These are phyloP conservation scores for Cariama cristata DNA, from an alignment of 2,113 vertebrate species.

Conservation along the genomic window DNA sequence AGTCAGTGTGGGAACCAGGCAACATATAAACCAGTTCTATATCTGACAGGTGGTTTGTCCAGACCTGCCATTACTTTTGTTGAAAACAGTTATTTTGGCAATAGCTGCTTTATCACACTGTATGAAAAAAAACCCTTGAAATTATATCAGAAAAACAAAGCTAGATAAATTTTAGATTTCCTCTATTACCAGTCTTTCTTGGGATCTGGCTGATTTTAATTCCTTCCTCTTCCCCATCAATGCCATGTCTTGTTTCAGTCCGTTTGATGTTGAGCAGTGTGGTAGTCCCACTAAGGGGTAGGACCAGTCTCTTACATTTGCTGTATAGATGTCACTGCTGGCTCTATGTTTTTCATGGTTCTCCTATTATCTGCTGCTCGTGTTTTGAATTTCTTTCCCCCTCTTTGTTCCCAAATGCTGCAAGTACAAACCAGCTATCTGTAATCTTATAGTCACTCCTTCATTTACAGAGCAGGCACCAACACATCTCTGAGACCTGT, in stretches of 20 bases:
- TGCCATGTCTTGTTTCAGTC: neutral
- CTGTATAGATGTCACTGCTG: neutral
- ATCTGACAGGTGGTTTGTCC: neutral
- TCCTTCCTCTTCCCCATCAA: neutral
- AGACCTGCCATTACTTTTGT: neutral
- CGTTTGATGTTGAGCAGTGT: neutral
- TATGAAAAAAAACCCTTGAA: neutral
- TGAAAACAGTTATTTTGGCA: neutral
- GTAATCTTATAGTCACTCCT: neutral
- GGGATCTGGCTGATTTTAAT: neutral
- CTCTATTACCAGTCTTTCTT: neutral
- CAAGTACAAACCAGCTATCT: neutral
- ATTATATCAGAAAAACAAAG: neutral
- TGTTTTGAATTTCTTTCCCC: neutral
- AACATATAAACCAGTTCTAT: neutral
- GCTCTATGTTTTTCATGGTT: neutral
- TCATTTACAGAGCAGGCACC: conserved; percentile 2
- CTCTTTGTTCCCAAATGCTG: neutral
- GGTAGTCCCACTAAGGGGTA: neutral
- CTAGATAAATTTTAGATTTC: neutral
- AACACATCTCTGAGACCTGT: neutral
- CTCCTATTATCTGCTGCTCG: neutral
- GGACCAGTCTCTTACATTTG: neutral
- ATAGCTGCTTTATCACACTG: neutral
- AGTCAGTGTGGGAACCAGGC: neutral